Base-by-base conservation (phyloP, 2,797 vertebrate species). In the Macropodus opercularis region DNA sequence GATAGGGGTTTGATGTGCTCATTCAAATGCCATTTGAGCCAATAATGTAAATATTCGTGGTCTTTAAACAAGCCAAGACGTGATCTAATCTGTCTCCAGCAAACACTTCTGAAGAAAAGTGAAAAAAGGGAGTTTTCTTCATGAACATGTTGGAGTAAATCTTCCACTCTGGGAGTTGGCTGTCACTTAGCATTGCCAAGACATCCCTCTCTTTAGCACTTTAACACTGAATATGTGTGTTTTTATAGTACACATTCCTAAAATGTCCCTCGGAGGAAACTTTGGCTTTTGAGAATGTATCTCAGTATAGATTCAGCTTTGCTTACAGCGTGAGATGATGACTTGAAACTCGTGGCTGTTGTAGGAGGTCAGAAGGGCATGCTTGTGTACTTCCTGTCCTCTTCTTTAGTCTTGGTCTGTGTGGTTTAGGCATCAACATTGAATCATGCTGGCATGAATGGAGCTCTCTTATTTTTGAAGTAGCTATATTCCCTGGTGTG, bases 1-100 rank as follows among this genome's bases (percentile, higher is more conserved):
- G 71, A 72, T 82, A 63, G 56, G 68, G 73, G 80, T 71, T 81
- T 63, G 72, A 81, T 85, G 74, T 59, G 75, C 63, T 87, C 72
- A 29, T 72, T 72, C 54, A 36, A 74, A 84, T 80, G 74, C 81
- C 74, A 72, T 79, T 87, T 83, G 75, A 86, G 81, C 83, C 89
- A 85, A 78, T 85, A 86, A 86, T 90, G 89, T 91, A 91, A 92
- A 92, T 90, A 92, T 88, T 77, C 51, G 51, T 76, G 40, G 87
- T 79, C 72, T 90, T 84, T 81, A 75, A 90, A 86, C 89, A 90
- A 87, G 90, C 75, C 68, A 53, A 79, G 86, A 89, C 90, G 72
- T 84, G 87, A 90, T 86, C 82, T 85, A 80, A 90, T 90, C 86
- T 70, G 63, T 66, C 79, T 84, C 49, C 21, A 52, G 72, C 63